Conservation (phyloP, 2,888 invertebrate genomes). For the Dolichopus griseipennis region DNA sequence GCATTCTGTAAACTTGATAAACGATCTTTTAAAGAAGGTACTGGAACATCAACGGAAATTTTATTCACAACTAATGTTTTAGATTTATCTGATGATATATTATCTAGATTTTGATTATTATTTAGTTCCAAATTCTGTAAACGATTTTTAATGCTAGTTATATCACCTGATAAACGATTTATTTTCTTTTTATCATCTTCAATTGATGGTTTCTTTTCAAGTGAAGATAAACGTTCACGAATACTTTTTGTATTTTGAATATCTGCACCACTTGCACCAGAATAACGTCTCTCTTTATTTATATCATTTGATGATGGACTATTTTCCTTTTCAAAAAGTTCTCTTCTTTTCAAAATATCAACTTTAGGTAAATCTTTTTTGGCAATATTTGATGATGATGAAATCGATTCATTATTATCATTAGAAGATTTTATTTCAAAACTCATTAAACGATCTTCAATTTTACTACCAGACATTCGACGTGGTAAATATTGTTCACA, state of each 20-base stretch:
- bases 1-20: slow-evolving; percentile 40
- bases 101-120: slow-evolving; percentile 24
- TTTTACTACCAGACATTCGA: slow-evolving; percentile 46
- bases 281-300: slow-evolving; percentile 12
- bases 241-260: slow-evolving; percentile 59
- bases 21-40: slow-evolving; percentile 40
- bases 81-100: slow-evolving; percentile 24
- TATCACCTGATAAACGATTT: slow-evolving; percentile 51
- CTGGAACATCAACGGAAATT: slow-evolving; percentile 33
- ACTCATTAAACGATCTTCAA: slow-evolving; percentile 54
- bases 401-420: slow-evolving; percentile 37
- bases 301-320: slow-evolving; percentile 24
- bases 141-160: slow-evolving; percentile 55
- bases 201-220: slow-evolving; percentile 55
- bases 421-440: slow-evolving; percentile 46
- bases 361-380: slow-evolving; percentile 64
- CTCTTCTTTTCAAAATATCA: slow-evolving; percentile 70
- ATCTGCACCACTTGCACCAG: slow-evolving; percentile 12
- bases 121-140: slow-evolving; percentile 50
- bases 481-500: slow-evolving; percentile 44
- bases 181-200: slow-evolving; percentile 41
- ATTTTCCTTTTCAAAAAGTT: slow-evolving; percentile 65
- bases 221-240: slow-evolving; percentile 60
- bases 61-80: neutral
- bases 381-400: slow-evolving; percentile 28